Evolutionary conservation across 2,797 vertebrate species (phyloP), one percentile per base, ranked within the genome.

Genomic region (Buphagus erythrorhynchus): DNA sequence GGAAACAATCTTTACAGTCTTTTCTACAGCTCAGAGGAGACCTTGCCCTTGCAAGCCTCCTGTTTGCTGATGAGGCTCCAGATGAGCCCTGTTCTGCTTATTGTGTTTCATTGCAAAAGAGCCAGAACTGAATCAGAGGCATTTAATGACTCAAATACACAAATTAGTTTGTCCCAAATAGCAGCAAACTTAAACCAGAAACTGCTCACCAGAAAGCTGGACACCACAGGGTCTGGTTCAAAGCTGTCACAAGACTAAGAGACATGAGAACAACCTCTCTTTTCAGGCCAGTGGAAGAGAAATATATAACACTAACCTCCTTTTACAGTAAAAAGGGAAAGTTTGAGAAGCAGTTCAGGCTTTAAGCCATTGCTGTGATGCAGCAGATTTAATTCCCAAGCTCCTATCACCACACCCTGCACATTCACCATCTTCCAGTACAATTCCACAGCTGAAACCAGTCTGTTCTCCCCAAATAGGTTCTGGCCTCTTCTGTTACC

Each of bases 61-160:
- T 93, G 91, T 79, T 96, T 94, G 94, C 94, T 93, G 95, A 96
- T 94, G 94, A 96, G 90, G 79, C 93, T 96, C 89, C 95, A 76
- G 87, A 93, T 31, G 89, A 94, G 86, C 20, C 58, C 84, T 51
- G 68, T 18, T 77, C 78, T 61, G 74, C 89, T 82, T 54, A 68
- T 45, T 52, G 33, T 73, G 69, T 71, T 81, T 58, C 83, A 36
- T 19, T 77, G 95, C 78, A 90, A 77, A 89, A 83, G 78, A 92
- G 51, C 68, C 89, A 96, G 82, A 77, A 90, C 76, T 86, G 75
- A 95, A 95, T 84, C 94, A 95, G 68, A 91, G 40, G 76, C 26
- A 78, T 86, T 84, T 88, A 78, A 80, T 51, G 66, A 67, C 76
- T 95, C 86, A 58, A 96, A 93, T 22, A 63, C 24, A 9, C 3